Percentiles rank a stretch among this genome's conserved stretches.
Conservation (phyloP, 2,888 invertebrate genomes). For the Heliconius aoede region DNA sequence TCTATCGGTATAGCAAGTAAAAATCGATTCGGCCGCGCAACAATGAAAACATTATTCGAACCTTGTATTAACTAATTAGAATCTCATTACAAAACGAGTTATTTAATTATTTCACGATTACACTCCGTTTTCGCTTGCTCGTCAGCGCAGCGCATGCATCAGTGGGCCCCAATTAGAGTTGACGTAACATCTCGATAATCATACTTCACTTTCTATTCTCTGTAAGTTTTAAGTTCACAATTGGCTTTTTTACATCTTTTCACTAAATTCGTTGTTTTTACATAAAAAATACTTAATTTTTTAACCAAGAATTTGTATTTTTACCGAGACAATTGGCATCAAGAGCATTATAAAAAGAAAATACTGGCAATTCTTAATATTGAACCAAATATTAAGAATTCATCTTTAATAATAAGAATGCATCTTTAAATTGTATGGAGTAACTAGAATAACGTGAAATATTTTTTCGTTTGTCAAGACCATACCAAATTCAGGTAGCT, state of each 20-base stretch:
- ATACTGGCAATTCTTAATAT: neutral
- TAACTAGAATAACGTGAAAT: neutral
- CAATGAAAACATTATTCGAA: neutral
- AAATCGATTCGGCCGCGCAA: neutral
- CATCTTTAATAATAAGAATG: too few species aligned
- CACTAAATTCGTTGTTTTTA: neutral
- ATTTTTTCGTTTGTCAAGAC: neutral
- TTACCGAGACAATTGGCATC: neutral
- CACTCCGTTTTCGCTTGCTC: conserved; percentile 50
- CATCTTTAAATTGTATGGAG: neutral
- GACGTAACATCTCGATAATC: conserved; percentile 47
- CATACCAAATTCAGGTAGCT: neutral
- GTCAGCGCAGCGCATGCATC: conserved; percentile 48
- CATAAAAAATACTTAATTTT: neutral
- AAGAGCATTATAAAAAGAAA: neutral
- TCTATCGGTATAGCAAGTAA: neutral
- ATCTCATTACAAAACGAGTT: conserved; percentile 28
- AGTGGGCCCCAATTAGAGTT: conserved; percentile 48
- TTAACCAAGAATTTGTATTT: neutral
- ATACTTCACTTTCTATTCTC: conserved; percentile 52
- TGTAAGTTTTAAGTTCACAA: conserved; percentile 11
- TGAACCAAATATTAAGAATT: neutral
- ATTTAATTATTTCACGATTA: conserved; percentile 33
- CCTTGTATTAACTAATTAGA: conserved; percentile 12
- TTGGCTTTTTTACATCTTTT: neutral